phyloP scores from a whole-genome alignment of 2,113 vertebrate genomes.

The Scomber japonicus region DNA sequence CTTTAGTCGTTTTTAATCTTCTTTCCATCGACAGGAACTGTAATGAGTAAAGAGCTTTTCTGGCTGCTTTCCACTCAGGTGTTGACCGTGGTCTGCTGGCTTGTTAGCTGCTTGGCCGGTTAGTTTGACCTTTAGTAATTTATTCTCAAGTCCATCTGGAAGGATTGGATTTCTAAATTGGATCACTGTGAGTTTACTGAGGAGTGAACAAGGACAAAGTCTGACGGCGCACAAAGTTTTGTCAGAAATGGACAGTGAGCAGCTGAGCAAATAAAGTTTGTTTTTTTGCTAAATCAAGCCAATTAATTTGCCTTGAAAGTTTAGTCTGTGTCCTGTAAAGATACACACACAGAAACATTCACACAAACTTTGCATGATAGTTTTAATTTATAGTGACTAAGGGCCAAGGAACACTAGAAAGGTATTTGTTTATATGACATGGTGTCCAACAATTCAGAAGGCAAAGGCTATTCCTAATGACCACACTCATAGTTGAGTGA shows the following conservation, averaged over 20 bases:
- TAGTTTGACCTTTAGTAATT: constrained; percentile 64
- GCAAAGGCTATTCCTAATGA: too few relatives aligned
- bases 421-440: too few relatives aligned
- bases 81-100: constrained; percentile 61
- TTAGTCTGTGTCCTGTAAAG: not conserved
- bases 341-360: not conserved
- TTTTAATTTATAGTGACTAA: constrained; percentile 18
- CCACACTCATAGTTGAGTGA: too few relatives aligned
- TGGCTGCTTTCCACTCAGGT: constrained; percentile 79
- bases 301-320: not conserved
- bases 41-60: constrained; percentile 84
- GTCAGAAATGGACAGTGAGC: not conserved
- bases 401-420: too few relatives aligned
- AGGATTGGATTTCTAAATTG: constrained; percentile 70
- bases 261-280: not conserved
- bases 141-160: constrained; percentile 62
- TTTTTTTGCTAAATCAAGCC: not conserved
- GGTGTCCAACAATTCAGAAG: too few relatives aligned
- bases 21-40: constrained; percentile 76
- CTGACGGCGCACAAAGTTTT: constrained; percentile 11
- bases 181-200: constrained; percentile 53
- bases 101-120: constrained; percentile 64
- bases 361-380: not conserved
- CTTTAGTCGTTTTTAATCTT: constrained; percentile 76
- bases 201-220: constrained; percentile 58